These are phyloP conservation scores for Heliconius charithonia DNA, from an alignment of 2,888 invertebrate genomes.

Conservation along the genomic window DNA sequence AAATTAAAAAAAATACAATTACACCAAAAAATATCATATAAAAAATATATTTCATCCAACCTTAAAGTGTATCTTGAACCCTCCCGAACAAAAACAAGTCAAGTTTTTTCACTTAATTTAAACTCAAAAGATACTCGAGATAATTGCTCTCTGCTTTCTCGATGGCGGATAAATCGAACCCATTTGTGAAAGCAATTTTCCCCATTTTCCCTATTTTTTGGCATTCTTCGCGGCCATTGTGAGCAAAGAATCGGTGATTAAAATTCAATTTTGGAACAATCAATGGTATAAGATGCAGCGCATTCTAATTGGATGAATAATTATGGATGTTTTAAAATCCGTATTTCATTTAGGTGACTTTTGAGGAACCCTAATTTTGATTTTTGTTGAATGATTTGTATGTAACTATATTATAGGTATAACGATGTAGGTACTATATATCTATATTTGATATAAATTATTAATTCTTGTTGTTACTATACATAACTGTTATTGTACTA, in stretches of 20 bases:
- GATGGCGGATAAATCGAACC: slow-evolving; percentile 69
- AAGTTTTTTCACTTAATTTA: slow-evolving; percentile 82
- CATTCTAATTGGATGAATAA: slow-evolving; percentile 79
- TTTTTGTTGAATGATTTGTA: neutral
- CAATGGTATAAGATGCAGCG: slow-evolving; percentile 74
- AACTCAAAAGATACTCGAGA: slow-evolving; percentile 83
- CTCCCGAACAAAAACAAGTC: slow-evolving; percentile 55
- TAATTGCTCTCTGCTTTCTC: slow-evolving; percentile 78
- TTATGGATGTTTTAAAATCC: slow-evolving; percentile 38
- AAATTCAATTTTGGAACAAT: slow-evolving; percentile 84
- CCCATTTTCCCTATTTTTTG: slow-evolving; percentile 81
- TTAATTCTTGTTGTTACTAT: neutral
- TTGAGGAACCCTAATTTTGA: slow-evolving; percentile 38
- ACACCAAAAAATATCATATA: neutral
- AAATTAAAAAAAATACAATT: neutral
- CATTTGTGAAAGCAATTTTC: slow-evolving; percentile 75
- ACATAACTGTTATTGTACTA: no score
- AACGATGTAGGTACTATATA: neutral
- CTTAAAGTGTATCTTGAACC: slow-evolving; percentile 44
- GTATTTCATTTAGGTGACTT: slow-evolving; percentile 3
- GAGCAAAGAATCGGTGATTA: slow-evolving; percentile 80
- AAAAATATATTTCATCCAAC: neutral
- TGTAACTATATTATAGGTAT: no score
- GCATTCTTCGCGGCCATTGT: slow-evolving; percentile 77
- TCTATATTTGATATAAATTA: neutral